phyloP scores from a whole-genome alignment of 1,140 invertebrate species.

The Papilio xuthus region DNA sequence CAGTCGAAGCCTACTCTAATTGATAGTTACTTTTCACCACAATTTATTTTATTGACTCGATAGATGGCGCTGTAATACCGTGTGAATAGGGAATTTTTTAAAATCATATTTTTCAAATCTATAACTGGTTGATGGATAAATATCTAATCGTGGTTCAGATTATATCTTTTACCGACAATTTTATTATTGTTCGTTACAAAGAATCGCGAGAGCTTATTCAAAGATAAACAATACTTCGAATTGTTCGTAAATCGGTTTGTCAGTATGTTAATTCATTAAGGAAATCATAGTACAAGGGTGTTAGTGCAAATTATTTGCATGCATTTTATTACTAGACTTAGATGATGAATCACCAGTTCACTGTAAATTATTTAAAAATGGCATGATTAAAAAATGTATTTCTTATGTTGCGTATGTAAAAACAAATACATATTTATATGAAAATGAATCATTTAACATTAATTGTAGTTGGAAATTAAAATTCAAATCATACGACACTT shows the following conservation, averaged over 20 bases:
- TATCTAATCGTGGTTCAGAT: conserved; percentile 4
- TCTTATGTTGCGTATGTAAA: neutral
- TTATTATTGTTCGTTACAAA: neutral
- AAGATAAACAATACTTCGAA: conserved; percentile 49
- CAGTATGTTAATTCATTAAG: neutral
- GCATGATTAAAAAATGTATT: neutral
- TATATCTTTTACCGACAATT: neutral
- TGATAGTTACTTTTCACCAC: too few species aligned
- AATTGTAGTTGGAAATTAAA: neutral
- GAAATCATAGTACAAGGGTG: neutral
- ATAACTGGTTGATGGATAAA: neutral
- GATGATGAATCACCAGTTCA: conserved; percentile 9
- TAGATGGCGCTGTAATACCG: neutral
- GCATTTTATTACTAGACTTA: conserved; percentile 20
- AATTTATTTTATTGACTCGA: too few species aligned
- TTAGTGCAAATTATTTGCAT: conserved; percentile 12
- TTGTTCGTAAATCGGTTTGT: neutral
- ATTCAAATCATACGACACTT: neutral
- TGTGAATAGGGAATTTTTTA: neutral
- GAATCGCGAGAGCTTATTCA: conserved; percentile 45
- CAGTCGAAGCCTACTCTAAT: too few species aligned
- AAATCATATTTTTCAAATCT: neutral
- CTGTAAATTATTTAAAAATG: conserved; percentile 12
- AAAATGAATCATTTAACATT: neutral
- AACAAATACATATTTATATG: neutral